Conservation (phyloP, 1,140 invertebrate genomes). For the Brachionus rotundiformis region DNA sequence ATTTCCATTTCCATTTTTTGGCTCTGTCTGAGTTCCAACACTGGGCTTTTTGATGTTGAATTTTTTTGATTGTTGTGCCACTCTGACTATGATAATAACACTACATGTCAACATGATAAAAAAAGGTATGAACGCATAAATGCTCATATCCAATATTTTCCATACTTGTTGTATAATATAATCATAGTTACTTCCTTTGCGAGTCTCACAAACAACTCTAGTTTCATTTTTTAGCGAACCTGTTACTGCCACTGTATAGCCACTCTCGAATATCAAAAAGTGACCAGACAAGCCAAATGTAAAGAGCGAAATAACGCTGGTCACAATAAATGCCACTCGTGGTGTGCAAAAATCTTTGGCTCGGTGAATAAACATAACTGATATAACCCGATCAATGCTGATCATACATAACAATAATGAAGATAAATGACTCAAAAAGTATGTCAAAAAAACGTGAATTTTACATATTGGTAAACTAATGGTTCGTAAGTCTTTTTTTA, state of each 20-base stretch:
- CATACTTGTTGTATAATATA: conserved; percentile 11
- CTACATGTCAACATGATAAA: conserved; percentile 45
- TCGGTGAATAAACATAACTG: conserved; percentile 49
- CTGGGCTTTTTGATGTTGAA: conserved; percentile 14
- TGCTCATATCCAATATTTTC: conserved; percentile 47
- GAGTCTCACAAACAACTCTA: background rate
- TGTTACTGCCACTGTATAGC: background rate
- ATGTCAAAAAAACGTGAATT: conserved; percentile 51
- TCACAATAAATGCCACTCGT: conserved; percentile 2
- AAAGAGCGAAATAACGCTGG: background rate
- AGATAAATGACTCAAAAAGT: conserved; percentile 47
- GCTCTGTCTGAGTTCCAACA: background rate
- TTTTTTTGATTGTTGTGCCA: conserved; percentile 40
- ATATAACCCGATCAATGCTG: conserved; percentile 48
- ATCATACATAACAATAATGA: conserved; percentile 48
- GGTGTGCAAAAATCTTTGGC: conserved; percentile 49
- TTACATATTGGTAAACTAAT: conserved; percentile 31
- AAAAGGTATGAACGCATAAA: conserved; percentile 50
- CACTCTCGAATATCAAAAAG: conserved; percentile 42
- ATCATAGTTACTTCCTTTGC: conserved; percentile 11
- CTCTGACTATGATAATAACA: conserved; percentile 41
- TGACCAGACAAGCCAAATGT: conserved; percentile 26
- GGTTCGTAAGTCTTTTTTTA: conserved; percentile 25
- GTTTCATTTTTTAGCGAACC: background rate
- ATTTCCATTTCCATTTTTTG: background rate